phyloP scores from a whole-genome alignment of 92 coral and sea anemone species.

The Porites rus region DNA sequence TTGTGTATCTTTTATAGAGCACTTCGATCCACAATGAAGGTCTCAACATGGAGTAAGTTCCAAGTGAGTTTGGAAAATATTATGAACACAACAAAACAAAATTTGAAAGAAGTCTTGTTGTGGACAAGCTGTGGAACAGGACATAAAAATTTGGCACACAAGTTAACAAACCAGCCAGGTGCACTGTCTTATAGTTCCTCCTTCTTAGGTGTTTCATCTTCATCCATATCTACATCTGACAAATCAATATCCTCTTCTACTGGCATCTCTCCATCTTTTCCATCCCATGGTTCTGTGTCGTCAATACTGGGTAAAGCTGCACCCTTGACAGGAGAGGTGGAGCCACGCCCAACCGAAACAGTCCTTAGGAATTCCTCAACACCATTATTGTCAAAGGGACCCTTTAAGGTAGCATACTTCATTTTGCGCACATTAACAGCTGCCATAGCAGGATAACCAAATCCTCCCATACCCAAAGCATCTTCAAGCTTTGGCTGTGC shows the following conservation, averaged over 20 bases:
- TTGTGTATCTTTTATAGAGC: background rate
- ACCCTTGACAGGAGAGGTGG: conserved; percentile 84
- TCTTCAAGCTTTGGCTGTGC: conserved; percentile 92
- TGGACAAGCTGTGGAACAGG: background rate
- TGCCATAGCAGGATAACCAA: conserved; percentile 97
- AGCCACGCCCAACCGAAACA: conserved; percentile 96
- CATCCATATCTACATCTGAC: conserved; percentile 94
- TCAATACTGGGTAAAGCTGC: conserved; percentile 81
- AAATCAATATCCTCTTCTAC: conserved; percentile 94
- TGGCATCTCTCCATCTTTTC: conserved; percentile 94
- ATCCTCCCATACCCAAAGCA: conserved; percentile 94
- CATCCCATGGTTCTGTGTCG: conserved; percentile 88
- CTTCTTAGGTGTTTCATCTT: conserved; percentile 78
- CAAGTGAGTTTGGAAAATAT: background rate
- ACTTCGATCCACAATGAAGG: background rate
- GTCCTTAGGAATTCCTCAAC: conserved; percentile 95
- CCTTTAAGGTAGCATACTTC: conserved; percentile 82
- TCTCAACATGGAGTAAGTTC: background rate
- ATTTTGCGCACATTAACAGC: conserved; percentile 91
- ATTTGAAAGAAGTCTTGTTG: background rate
- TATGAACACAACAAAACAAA: background rate
- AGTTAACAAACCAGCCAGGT: background rate
- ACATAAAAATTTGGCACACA: background rate
- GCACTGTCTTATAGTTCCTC: conserved; percentile 66
- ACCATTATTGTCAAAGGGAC: conserved; percentile 91